These are phyloP conservation scores for Paguma larvata DNA, from an alignment of 2,797 vertebrate species.

Conservation along the genomic window DNA sequence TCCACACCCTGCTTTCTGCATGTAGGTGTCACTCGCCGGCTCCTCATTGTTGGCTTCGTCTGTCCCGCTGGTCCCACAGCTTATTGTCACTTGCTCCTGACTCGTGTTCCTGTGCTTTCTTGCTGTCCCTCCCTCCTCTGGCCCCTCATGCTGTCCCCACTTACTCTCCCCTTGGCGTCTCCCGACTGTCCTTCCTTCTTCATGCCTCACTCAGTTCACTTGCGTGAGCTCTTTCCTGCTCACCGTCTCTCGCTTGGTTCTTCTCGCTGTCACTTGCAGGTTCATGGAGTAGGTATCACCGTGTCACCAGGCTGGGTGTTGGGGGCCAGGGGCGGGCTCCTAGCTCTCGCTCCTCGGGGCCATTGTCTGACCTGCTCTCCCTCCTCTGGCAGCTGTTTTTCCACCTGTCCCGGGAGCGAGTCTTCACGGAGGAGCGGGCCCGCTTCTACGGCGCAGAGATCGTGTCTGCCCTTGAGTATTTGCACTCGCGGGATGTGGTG, in stretches of 20 bases:
- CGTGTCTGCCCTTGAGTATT: conserved; percentile 96
- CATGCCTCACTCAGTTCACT: fast-evolving
- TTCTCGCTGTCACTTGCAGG: not conserved
- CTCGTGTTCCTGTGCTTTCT: not conserved
- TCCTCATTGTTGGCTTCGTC: fast-evolving
- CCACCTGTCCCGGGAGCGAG: conserved; percentile 96
- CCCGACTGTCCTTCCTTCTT: not conserved
- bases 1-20: too few relatives aligned
- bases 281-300: not conserved
- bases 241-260: fast-evolving
- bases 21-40: fast-evolving
- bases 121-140: not conserved
- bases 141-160: fast-evolving
- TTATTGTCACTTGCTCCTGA: not conserved
- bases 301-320: not conserved
- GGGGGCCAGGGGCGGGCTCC: not conserved
- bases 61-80: not conserved
- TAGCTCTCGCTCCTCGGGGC: not conserved
- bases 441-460: conserved; percentile 98
- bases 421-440: conserved; percentile 96
- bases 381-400: conserved; percentile 92
- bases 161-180: not conserved
- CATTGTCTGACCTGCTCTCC: not conserved
- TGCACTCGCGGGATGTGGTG: conserved; percentile 96
- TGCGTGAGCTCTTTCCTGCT: not conserved